Percentiles rank a stretch among this genome's conserved stretches.
Conservation (phyloP, 2,797 vertebrate genomes). For the Tapirus indicus region DNA sequence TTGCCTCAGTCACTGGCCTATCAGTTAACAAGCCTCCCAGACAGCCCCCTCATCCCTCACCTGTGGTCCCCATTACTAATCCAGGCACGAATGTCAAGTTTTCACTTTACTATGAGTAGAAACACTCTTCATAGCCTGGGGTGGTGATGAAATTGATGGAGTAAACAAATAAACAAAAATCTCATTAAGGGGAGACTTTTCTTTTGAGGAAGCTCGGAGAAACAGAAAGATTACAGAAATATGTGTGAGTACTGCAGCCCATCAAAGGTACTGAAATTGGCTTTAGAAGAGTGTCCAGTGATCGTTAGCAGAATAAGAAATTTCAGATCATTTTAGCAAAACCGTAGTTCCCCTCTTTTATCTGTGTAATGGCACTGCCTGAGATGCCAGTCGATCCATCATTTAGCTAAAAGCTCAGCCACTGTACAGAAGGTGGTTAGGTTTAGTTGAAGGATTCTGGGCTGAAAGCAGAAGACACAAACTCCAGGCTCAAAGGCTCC, state of each 20-base stretch:
- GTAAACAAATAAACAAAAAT: not conserved
- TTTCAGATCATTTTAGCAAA: not conserved
- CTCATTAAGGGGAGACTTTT: not conserved
- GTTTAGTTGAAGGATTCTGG: not conserved
- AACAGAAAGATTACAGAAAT: not conserved
- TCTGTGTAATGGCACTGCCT: not conserved
- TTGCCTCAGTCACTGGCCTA: not conserved
- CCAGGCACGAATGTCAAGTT: not conserved
- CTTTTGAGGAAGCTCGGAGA: not conserved
- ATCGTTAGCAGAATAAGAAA: not conserved
- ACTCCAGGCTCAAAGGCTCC: not conserved
- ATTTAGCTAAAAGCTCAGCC: not conserved
- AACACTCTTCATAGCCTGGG: not conserved
- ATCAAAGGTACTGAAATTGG: not conserved
- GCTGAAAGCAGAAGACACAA: rapidly evolving
- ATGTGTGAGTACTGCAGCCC: not conserved
- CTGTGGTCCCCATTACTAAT: not conserved
- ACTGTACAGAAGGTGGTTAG: not conserved
- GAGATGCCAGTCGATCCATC: not conserved
- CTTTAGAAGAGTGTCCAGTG: not conserved
- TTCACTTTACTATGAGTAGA: not conserved
- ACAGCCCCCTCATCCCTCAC: not conserved
- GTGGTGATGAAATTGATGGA: not conserved
- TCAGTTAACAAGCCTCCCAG: not conserved
- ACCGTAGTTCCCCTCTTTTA: not conserved